A percentile compares a stretch with the other conserved stretches of the same genome.
Conservation (phyloP, 2,888 invertebrate species). For the Eustalomyia histrio region DNA sequence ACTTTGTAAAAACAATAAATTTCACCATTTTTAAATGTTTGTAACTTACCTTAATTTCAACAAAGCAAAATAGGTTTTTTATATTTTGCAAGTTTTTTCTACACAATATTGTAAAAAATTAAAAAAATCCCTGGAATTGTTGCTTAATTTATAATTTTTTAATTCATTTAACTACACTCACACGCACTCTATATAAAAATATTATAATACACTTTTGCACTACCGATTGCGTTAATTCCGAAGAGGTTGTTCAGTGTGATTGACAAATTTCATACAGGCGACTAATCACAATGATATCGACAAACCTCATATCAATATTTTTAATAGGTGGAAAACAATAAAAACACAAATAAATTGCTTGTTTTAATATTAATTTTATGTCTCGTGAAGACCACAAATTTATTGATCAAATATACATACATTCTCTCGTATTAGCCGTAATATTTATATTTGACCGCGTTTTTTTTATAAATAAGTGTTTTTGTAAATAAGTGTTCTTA, state of each 20-base stretch:
- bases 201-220: slow-evolving; percentile 31
- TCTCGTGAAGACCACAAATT: too few relatives aligned
- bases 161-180: slow-evolving; percentile 27
- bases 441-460: too few relatives aligned
- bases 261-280: not conserved
- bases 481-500: too few relatives aligned
- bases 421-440: too few relatives aligned
- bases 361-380: too few relatives aligned
- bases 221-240: not conserved
- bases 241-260: slow-evolving; percentile 40
- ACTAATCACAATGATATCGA: too few relatives aligned
- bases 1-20: not conserved
- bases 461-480: too few relatives aligned
- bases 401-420: too few relatives aligned
- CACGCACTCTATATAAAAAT: slow-evolving; percentile 29
- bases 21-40: slow-evolving; percentile 27
- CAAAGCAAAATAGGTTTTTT: not conserved
- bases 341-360: too few relatives aligned
- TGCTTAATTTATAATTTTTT: slow-evolving; percentile 48
- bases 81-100: slow-evolving; percentile 6
- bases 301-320: too few relatives aligned
- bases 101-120: slow-evolving; percentile 20
- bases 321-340: too few relatives aligned
- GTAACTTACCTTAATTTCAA: slow-evolving; percentile 24
- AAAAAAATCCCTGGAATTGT: slow-evolving; percentile 37